These are phyloP conservation scores for Acromyrmex charruanus DNA, from an alignment of 1,140 invertebrate species.

Conservation along the genomic window DNA sequence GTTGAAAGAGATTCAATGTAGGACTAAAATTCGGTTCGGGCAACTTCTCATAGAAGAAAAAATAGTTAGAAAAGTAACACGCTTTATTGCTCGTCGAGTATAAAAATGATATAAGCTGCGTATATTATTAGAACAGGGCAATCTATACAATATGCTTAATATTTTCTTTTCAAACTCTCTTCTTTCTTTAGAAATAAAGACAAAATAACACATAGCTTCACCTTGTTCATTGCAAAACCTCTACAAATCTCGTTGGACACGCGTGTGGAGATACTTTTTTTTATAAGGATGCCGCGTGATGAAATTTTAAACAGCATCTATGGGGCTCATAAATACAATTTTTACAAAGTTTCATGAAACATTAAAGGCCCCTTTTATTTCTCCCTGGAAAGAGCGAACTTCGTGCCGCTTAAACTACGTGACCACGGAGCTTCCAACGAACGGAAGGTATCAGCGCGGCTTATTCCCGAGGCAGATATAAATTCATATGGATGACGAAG, in stretches of 20 bases:
- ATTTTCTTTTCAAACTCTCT: background rate
- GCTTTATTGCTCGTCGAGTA: background rate
- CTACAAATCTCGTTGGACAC: conserved; percentile 31
- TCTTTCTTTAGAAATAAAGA: background rate
- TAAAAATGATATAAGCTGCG: background rate
- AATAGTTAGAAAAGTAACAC: background rate
- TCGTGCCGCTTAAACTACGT: background rate
- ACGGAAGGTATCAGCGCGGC: conserved; percentile 50
- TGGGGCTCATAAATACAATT: conserved; percentile 45
- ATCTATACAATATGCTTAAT: background rate
- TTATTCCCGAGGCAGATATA: conserved; percentile 60
- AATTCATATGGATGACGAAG: conserved; percentile 69
- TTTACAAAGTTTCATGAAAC: conserved; percentile 54
- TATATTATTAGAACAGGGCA: background rate
- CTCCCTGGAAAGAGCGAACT: conserved; percentile 28
- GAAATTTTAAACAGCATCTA: conserved; percentile 45
- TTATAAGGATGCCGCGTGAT: conserved; percentile 30
- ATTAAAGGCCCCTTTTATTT: conserved; percentile 51
- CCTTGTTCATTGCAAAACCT: background rate
- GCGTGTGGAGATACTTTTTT: conserved; percentile 9
- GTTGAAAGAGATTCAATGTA: too few species aligned
- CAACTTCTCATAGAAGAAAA: background rate
- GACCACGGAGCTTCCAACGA: background rate
- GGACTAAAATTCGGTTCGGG: too few species aligned
- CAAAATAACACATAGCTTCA: background rate